Evolutionary conservation across 2,888 invertebrate species (phyloP).

Genomic region (Dryocosmus kuriphilus): DNA sequence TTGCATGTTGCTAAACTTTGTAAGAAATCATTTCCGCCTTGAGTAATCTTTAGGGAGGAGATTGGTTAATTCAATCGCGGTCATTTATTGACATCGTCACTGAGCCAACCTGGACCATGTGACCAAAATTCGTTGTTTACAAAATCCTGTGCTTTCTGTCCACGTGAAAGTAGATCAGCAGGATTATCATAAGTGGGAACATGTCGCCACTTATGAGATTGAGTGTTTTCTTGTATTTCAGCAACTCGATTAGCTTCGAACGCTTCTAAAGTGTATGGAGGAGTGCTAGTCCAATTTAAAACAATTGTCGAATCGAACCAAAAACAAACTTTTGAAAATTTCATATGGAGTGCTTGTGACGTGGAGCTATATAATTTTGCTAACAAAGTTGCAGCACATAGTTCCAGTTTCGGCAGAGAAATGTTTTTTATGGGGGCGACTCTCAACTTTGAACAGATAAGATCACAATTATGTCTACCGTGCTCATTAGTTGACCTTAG

Average conservation of each 20-base stretch:
- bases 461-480: too few relatives aligned
- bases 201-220: too few relatives aligned
- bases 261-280: too few relatives aligned
- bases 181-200: too few relatives aligned
- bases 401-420: too few relatives aligned
- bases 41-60: neutral
- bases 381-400: neutral
- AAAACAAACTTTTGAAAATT: conserved; percentile 34
- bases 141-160: too few relatives aligned
- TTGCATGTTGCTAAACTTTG: neutral
- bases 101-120: too few relatives aligned
- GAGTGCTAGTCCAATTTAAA: conserved; percentile 54
- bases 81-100: neutral
- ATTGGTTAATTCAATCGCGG: neutral
- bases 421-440: too few relatives aligned
- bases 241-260: too few relatives aligned
- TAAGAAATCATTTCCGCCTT: neutral
- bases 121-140: too few relatives aligned
- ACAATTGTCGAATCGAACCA: conserved; percentile 60
- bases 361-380: neutral
- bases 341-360: neutral
- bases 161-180: too few relatives aligned
- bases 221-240: conserved; percentile 1
- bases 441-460: too few relatives aligned
- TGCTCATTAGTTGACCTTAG: neutral